These are phyloP conservation scores for Tiphia femorata DNA, from an alignment of 2,888 invertebrate species.

Conservation along the genomic window DNA sequence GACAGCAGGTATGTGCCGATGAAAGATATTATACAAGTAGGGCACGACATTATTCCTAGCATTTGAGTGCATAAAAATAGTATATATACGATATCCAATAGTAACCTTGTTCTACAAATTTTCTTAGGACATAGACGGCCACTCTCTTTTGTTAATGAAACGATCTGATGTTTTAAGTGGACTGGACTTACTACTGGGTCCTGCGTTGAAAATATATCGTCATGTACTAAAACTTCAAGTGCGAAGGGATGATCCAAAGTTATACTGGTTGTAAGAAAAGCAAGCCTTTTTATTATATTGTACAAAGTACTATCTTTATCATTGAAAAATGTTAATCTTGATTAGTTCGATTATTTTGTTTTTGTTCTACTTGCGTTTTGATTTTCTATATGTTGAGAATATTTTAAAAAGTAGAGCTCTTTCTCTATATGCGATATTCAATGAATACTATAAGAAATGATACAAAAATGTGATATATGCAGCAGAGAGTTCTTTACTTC, in stretches of 20 bases:
- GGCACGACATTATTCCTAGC: no score
- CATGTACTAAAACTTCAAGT: conserved; percentile 87
- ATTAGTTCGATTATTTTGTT: no score
- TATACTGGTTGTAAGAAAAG: conserved; percentile 74
- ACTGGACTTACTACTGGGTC: conserved; percentile 86
- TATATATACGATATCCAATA: conserved; percentile 1
- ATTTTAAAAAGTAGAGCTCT: neutral
- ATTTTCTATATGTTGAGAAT: conserved; percentile 30
- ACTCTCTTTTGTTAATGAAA: conserved; percentile 85
- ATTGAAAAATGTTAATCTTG: no score
- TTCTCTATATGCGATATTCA: neutral
- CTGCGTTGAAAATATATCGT: conserved; percentile 87
- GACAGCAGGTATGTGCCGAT: conserved; percentile 77
- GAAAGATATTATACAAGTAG: neutral
- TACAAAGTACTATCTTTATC: conserved; percentile 23
- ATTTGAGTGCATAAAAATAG: no score
- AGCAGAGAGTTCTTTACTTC: neutral
- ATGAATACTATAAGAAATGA: conserved; percentile 6
- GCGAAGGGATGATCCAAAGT: conserved; percentile 78
- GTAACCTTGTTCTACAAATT: neutral
- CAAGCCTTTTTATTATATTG: conserved; percentile 15
- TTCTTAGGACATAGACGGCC: conserved; percentile 89
- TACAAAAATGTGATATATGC: neutral
- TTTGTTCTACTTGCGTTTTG: conserved; percentile 19
- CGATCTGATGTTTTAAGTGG: conserved; percentile 87